Base-by-base conservation (phyloP, 2,888 invertebrate genomes). In the Sminthurinus aureus region DNA sequence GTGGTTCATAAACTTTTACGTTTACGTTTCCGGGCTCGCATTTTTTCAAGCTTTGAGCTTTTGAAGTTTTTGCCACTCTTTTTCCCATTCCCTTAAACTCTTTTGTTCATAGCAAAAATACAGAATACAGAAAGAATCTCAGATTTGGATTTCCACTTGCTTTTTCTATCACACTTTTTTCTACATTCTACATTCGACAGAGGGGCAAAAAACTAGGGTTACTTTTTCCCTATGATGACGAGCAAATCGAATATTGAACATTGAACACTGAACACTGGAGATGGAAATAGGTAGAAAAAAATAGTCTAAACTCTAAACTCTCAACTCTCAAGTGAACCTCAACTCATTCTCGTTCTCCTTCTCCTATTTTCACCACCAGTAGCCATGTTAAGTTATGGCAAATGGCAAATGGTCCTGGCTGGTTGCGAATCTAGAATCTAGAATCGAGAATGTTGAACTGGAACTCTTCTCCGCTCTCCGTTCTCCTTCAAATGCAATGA, bases 1-100 rank as follows among this genome's bases (percentile, higher is more conserved):
- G 84, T 85, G 87, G 85, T 67, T 85, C 85, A 86, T 87, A 87
- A 87, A 87, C 79, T 86, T 87, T 87, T 85, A 87, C 87, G 84
- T 87, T 87, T 85, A 87, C 87, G 84, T 84, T 82, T 86, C 87
- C 86, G 84, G 79, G 84, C 67, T n/a, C n/a, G n/a, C n/a, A n/a
- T n/a, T n/a, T n/a, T n/a, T n/a, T n/a, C n/a, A n/a, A n/a, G n/a
- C n/a, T 79, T 73, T 81, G 71, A 24, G 15, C 15, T 15, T 71
- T 81, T 81, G 73, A 58, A 73, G 73, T 73, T 81, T 81, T 81
- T 73, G 58, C 52, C 80, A 81, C 80, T 67, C 64, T 79, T 12
- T 24, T 38, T 6, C 6, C 38, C 38, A 38, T 38, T 38, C 38
- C 38, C 38, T 38, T 38, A 38, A 4, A 4, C 38, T 38, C 38